Evolutionary conservation across 2,888 invertebrate species (phyloP).

Genomic region (Pheosia tremula): DNA sequence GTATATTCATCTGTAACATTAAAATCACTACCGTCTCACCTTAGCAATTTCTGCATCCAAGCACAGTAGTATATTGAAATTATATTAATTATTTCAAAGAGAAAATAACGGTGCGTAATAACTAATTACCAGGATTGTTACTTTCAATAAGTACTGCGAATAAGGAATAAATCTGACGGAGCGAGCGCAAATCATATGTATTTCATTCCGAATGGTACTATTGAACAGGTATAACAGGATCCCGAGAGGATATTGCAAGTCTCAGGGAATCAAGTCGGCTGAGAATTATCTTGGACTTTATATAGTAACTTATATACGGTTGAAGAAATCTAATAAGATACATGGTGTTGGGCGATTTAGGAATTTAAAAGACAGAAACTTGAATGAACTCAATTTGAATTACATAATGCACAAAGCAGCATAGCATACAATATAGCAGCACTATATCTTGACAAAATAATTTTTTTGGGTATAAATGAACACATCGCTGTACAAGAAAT

Average conservation of each 20-base stretch:
- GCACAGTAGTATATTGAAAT: constrained; percentile 25
- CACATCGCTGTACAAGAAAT: background rate
- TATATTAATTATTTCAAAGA: constrained; percentile 17
- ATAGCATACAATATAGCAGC: no score
- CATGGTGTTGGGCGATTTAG: no score
- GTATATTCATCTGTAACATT: no score
- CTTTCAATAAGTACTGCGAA: constrained; percentile 30
- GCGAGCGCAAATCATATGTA: constrained; percentile 36
- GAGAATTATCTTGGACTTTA: background rate
- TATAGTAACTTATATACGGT: background rate
- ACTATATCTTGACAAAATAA: no score
- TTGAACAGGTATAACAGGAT: constrained; percentile 21
- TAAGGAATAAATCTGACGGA: constrained; percentile 41
- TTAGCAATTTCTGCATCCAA: background rate
- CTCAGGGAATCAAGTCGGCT: constrained; percentile 27
- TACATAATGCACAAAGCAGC: no score
- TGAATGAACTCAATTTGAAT: no score
- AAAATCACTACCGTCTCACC: background rate
- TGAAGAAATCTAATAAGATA: constrained; percentile 1
- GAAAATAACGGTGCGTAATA: constrained; percentile 39
- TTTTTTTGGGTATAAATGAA: no score
- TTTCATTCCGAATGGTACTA: constrained; percentile 28
- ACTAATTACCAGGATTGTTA: constrained; percentile 46
- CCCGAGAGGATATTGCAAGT: constrained; percentile 29
- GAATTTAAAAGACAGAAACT: no score